Percentiles rank a stretch among this genome's conserved stretches.
Evolutionary conservation across 2,797 vertebrate species (phyloP).

Genomic region (Gephyroberyx darwinii): DNA sequence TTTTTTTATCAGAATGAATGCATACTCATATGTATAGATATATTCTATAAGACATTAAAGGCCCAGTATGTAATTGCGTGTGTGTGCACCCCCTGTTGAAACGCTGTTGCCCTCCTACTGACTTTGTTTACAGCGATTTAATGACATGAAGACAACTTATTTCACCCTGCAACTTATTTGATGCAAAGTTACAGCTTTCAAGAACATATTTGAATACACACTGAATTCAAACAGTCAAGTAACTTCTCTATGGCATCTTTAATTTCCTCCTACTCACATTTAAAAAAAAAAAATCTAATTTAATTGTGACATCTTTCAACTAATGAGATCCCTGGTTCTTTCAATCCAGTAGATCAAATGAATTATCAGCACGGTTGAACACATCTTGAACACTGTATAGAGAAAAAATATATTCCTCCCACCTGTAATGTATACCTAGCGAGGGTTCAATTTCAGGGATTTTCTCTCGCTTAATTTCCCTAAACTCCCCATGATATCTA

Average conservation of each 20-base stretch:
- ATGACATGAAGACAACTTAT: not conserved
- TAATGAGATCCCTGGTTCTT: not conserved
- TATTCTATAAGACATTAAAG: not conserved
- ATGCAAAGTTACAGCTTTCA: not conserved
- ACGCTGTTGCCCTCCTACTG: not conserved
- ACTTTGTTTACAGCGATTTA: not conserved
- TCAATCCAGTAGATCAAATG: too few relatives aligned
- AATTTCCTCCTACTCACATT: not conserved
- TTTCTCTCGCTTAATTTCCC: not conserved
- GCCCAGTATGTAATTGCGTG: not conserved
- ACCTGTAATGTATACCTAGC: not conserved
- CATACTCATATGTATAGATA: too few relatives aligned
- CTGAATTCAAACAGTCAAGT: not conserved
- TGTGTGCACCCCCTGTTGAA: not conserved
- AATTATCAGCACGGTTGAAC: not conserved
- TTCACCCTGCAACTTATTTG: not conserved
- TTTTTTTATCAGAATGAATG: too few relatives aligned
- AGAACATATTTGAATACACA: not conserved
- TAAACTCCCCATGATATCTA: not conserved
- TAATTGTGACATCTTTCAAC: not conserved
- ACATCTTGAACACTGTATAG: not conserved
- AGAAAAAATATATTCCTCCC: not conserved
- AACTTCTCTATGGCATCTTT: not conserved
- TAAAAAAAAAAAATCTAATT: not conserved
- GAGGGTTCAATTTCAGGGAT: not conserved